phyloP scores from a whole-genome alignment of 23 tunicate species.

The Halocynthia roretzi region DNA sequence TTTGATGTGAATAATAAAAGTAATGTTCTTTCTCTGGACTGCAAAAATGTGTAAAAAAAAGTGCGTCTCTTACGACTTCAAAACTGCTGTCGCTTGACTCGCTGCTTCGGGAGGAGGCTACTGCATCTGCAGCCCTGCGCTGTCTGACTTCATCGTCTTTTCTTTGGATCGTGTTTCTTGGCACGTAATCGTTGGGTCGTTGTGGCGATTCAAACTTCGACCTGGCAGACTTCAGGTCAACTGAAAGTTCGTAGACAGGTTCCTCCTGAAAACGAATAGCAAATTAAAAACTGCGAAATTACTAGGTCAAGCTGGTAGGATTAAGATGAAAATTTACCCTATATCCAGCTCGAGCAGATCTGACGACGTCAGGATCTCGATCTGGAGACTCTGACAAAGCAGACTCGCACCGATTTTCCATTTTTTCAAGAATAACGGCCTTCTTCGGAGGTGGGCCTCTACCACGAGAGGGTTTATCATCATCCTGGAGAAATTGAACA shows the following conservation, averaged over 20 bases:
- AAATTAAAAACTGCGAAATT: not conserved
- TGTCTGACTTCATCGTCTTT: constrained; percentile 19
- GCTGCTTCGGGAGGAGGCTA: constrained; percentile 21
- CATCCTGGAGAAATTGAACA: too few relatives aligned
- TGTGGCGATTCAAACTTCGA: constrained; percentile 63
- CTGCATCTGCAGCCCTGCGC: constrained; percentile 24
- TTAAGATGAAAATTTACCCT: constrained; percentile 10
- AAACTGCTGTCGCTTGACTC: constrained; percentile 16
- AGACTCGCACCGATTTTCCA: not conserved
- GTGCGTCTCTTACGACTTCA: constrained; percentile 3
- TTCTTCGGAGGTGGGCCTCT: constrained; percentile 13
- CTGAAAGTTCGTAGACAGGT: constrained; percentile 8
- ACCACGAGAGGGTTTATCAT: not conserved
- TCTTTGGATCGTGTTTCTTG: constrained; percentile 43
- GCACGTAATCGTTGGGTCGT: constrained; percentile 41
- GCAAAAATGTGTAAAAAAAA: too few relatives aligned
- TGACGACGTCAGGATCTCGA: constrained; percentile 7
- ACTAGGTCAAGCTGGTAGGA: not conserved
- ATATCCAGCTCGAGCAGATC: constrained; percentile 13
- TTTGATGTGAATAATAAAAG: not conserved
- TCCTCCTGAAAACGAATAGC: not conserved
- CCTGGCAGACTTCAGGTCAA: constrained; percentile 64
- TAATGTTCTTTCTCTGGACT: not conserved
- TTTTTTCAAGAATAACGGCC: not conserved
- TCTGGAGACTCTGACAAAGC: constrained; percentile 5